Base-by-base conservation (phyloP, 2,797 vertebrate species). In the Muraenolepis orangiensis region DNA sequence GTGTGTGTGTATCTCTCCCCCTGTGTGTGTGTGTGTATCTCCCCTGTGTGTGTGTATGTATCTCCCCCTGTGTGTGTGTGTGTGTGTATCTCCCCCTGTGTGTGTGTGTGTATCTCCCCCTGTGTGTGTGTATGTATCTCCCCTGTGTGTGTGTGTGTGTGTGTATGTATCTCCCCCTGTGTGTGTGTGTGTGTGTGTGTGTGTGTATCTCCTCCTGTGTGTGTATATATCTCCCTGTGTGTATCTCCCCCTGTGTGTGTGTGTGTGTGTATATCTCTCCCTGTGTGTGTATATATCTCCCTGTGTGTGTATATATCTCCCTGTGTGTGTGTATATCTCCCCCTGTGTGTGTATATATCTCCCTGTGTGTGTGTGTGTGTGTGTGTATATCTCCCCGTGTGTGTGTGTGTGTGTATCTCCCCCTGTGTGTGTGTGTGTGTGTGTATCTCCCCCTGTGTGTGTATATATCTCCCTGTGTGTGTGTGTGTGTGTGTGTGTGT, bases 381-480 rank as follows among this genome's bases (percentile, higher is more conserved):
- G 38, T 87, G 2, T n/a, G 13, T 68, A n/a, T n/a, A n/a, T n/a
- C n/a, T n/a, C n/a, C 5, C 5, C 28, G 61, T 66, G 2, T 66
- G 12, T 28, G 28, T 12, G 12, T 6, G 28, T n/a, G 30, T 69
- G 31, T 34, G 38, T 87, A 1, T n/a, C 8, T 68, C 10, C 75
- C n/a, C n/a, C n/a, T 1, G 20, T 66, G 61, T 66, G 2, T 66
- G 12, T 28, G 28, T 12, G 12, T 6, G 28, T n/a, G 30, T 69
- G 31, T 34, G 38, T 87, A 1, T n/a, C 8, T 68, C 10, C 75
- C n/a, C n/a, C n/a, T n/a, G n/a, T n/a, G n/a, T n/a, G n/a, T n/a
- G n/a, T n/a, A n/a, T n/a, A n/a, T n/a, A n/a, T n/a, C n/a, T n/a
- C n/a, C n/a, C n/a, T 1, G 20, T 66, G 61, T 66, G 2, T 66